A percentile compares a stretch with the other conserved stretches of the same genome.
Conservation (phyloP, 2,888 invertebrate species). For the Tipula lateralis region DNA sequence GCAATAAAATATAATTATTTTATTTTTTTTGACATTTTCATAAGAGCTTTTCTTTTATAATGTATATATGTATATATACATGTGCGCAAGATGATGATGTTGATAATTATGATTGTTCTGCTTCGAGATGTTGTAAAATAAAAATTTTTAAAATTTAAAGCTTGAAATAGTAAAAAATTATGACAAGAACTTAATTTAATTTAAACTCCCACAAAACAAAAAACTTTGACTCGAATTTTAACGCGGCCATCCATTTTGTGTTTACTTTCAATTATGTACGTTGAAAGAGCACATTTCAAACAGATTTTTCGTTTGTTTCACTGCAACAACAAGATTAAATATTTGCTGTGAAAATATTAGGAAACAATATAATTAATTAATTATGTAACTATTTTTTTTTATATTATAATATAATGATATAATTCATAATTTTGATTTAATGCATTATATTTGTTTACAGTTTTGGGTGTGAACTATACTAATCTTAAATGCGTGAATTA, state of each 20-base stretch:
- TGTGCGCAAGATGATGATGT: not conserved
- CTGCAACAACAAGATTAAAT: not conserved
- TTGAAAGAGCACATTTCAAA: not conserved
- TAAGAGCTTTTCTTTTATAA: too few relatives aligned
- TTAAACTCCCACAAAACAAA: not conserved
- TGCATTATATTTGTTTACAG: not conserved
- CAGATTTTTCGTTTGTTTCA: not conserved
- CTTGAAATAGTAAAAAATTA: not conserved
- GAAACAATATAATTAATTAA: not conserved
- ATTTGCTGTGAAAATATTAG: not conserved
- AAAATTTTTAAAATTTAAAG: not conserved
- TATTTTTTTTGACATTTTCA: not conserved
- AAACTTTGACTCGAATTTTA: not conserved
- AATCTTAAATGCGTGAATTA: too few relatives aligned
- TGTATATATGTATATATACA: not conserved
- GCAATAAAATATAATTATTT: not conserved
- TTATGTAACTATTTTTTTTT: not conserved
- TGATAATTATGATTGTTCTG: not conserved
- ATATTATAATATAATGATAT: not conserved
- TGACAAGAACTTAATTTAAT: not conserved
- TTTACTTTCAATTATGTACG: not conserved
- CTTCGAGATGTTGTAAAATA: not conserved
- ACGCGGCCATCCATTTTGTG: not conserved
- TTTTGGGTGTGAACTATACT: not conserved
- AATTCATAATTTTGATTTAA: not conserved